A percentile compares a stretch with the other conserved stretches of the same genome.
phyloP scores from a whole-genome alignment of 2,888 invertebrate genomes.

The Acanthosepion lycidas region DNA sequence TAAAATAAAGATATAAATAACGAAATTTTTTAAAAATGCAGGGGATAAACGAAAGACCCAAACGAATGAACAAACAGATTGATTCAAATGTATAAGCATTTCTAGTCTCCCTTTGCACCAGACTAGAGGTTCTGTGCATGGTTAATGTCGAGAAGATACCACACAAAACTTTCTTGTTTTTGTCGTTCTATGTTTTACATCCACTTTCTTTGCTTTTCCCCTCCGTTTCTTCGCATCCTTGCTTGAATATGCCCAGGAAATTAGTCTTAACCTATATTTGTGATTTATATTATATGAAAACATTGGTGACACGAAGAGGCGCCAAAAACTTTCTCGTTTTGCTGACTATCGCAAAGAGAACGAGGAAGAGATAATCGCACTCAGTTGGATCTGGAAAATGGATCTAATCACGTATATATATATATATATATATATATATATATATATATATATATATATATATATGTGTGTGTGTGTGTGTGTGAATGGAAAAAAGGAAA shows the following conservation, averaged over 20 bases:
- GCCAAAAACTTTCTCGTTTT: neutral
- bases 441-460: neutral
- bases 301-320: neutral
- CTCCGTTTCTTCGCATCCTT: neutral
- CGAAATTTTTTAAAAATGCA: too few species aligned
- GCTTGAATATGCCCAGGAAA: neutral
- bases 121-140: too few species aligned
- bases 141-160: too few species aligned
- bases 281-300: constrained; percentile 23
- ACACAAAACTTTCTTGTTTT: too few species aligned
- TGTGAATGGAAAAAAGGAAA: neutral
- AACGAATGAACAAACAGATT: too few species aligned
- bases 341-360: neutral
- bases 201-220: neutral
- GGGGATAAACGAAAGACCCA: too few species aligned
- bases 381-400: neutral
- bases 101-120: too few species aligned
- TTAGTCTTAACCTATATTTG: constrained; percentile 33
- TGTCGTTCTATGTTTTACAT: too few species aligned
- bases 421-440: neutral
- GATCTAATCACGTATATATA: neutral
- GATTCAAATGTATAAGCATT: too few species aligned
- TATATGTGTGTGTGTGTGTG: neutral
- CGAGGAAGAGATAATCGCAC: neutral
- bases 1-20: too few species aligned